Evolutionary conservation across 2,113 vertebrate species (phyloP), one percentile per base, ranked within the genome.

Genomic region (Melanerpes aurifrons): DNA sequence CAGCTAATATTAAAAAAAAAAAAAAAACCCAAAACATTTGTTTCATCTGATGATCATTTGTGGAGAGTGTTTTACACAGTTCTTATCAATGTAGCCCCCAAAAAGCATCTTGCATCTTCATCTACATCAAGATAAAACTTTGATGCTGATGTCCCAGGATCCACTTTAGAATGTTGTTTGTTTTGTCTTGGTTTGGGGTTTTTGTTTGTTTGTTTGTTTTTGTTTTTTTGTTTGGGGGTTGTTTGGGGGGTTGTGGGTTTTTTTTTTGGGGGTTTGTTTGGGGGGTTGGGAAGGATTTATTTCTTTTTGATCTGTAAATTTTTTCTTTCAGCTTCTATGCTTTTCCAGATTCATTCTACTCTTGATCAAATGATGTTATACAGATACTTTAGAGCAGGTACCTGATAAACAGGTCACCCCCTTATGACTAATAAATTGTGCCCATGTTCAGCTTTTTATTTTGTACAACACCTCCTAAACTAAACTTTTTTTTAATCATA

Each of bases 1-100:
- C 8, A 58, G 8, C 9, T 26, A 57, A 7, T 1, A 13, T 19
- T 87, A 10, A 5, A 78, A 67, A 53, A 53, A 53, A 47, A 47
- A 48, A 48, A 48, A 48, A 81, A 1, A 0, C 40, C 40, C 40
- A 40, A 40, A 40, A 0, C 4, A 29, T 63, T 77, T 61, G 8
- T 66, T 29, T 2, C 45, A 12, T 25, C 31, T 71, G 18, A 2
- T 82, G 26, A 64, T 57, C 6, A 26, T 73, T 53, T 6, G 0
- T n/a, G 15, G 47, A 57, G 10, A 9, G 3, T 43, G 24, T 40
- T 90, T 82, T 56, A 22, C n/a, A 50, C 8, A 15, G 6, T 56
- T 75, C n/a, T 48, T 67, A 40, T 15, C 35, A 66, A 56, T 3
- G 20, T 10, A 66, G 6, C 24, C 6, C n/a, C 13, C 2, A 50